Evolutionary conservation across 1,140 invertebrate species (phyloP), one percentile per base, ranked within the genome.

Genomic region (Microvelia longipes): DNA sequence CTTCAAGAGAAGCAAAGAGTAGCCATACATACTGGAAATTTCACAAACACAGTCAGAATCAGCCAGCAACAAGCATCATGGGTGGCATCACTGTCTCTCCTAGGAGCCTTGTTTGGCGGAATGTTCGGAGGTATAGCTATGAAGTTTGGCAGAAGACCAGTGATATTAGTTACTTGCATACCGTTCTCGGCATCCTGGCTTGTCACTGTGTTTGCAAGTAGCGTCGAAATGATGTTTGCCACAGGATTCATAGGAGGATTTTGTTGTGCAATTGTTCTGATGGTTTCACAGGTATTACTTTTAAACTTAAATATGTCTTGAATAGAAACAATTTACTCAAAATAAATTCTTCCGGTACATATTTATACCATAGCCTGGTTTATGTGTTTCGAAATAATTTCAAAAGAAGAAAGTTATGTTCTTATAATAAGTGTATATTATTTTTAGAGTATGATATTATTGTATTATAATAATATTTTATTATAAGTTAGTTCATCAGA

Each of bases 211-310:
- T 84, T 90, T 70, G 89, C 90, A 1, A 85, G 84, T 68, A 85
- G 85, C 74, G 88, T 91, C 0, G 83, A 89, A 76, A 84, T 91
- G 80, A 86, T 92, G 78, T 90, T 88, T 73, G 83, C 84, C 19
- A 88, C 89, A 0, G 90, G 90, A 13, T 90, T 91, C 78, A 82
- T 88, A 71, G 90, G 87, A 5, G 90, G 90, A 2, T 88, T 92
- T 29, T 87, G 89, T 76, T 90, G 89, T 73, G 89, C 88, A 30
- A 86, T 91, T 67, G 86, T 91, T 62, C 86, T 89, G 64, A 86
- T 91, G 79, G 87, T 90, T 19, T 88, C 89, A 35, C 89, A 91
- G 83, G 88, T 88, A 80, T 70, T 72, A 66, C 26, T 24, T 24
- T 65, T n/a, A n/a, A n/a, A n/a, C n/a, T n/a, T n/a, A 65, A 1